These are phyloP conservation scores for Amphimallon solstitiale DNA, from an alignment of 2,888 invertebrate species.

Conservation along the genomic window DNA sequence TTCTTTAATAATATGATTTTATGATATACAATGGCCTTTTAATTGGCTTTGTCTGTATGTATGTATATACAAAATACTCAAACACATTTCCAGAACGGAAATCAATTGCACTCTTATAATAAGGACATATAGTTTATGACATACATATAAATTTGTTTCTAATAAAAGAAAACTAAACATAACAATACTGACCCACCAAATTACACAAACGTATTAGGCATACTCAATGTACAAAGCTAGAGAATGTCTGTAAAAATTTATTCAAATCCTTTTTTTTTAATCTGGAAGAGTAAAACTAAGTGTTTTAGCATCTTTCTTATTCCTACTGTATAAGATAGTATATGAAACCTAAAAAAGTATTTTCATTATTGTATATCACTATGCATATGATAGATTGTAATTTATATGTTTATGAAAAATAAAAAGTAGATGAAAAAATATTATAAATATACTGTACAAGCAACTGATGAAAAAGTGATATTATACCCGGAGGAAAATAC, in stretches of 20 bases:
- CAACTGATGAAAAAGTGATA: background rate
- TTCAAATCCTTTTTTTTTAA: no score
- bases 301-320: no score
- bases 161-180: background rate
- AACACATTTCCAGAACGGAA: background rate
- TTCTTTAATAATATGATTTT: background rate
- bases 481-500: conserved; percentile 20
- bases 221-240: no score
- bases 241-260: no score
- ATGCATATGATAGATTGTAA: background rate
- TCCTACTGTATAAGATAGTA: no score
- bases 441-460: background rate
- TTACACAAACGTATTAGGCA: background rate
- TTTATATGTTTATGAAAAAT: background rate
- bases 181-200: conserved; percentile 6
- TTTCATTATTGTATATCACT: no score
- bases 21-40: conserved; percentile 3
- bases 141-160: conserved; percentile 10
- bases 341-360: no score
- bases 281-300: no score
- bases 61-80: conserved; percentile 18
- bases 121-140: conserved; percentile 2
- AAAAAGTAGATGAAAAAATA: background rate
- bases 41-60: background rate
- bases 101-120: conserved; percentile 1